A percentile compares a stretch with the other conserved stretches of the same genome.
Evolutionary conservation across 2,888 invertebrate genomes (phyloP).

Genomic region (Lagria hirta): DNA sequence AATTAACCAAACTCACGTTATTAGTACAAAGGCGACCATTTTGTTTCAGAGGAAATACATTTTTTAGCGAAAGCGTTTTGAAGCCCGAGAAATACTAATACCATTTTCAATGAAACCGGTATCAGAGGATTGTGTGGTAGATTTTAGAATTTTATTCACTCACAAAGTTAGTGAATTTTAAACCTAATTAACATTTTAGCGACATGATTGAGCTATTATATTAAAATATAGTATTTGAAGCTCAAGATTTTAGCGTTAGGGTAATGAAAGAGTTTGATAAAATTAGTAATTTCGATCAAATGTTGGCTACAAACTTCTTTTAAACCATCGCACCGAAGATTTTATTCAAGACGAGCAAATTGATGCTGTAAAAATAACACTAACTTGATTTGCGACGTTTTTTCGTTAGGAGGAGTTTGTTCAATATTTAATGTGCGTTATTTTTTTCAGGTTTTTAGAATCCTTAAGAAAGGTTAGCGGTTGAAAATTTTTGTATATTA

Average conservation of each 20-base stretch:
- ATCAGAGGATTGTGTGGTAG: slow-evolving; percentile 6
- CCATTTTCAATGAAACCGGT: slow-evolving; percentile 2
- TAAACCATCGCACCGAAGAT: slow-evolving; percentile 1
- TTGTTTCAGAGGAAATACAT: slow-evolving; percentile 7
- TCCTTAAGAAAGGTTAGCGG: too few relatives aligned
- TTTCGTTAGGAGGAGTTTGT: slow-evolving; percentile 2
- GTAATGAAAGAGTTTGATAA: slow-evolving; percentile 12
- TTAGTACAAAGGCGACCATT: slow-evolving; percentile 13
- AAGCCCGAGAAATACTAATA: neutral
- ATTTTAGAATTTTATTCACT: slow-evolving; percentile 11
- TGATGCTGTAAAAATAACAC: slow-evolving; percentile 1
- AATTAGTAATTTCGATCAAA: slow-evolving; percentile 5
- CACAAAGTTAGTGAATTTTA: slow-evolving; percentile 8
- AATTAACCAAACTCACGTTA: slow-evolving; percentile 14
- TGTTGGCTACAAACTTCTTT: slow-evolving; percentile 4
- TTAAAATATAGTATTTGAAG: slow-evolving; percentile 7
- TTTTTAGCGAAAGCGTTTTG: slow-evolving; percentile 8
- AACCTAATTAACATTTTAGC: slow-evolving; percentile 7
- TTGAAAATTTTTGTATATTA: too few relatives aligned
- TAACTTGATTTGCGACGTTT: slow-evolving; percentile 1
- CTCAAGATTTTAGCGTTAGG: slow-evolving; percentile 2
- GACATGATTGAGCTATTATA: slow-evolving; percentile 4
- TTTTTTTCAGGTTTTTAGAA: too few relatives aligned
- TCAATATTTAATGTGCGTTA: slow-evolving; percentile 11
- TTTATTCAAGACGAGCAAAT: slow-evolving; percentile 4